Evolutionary conservation across 2,888 invertebrate genomes (phyloP).

Genomic region (Polydrusus tereticollis): DNA sequence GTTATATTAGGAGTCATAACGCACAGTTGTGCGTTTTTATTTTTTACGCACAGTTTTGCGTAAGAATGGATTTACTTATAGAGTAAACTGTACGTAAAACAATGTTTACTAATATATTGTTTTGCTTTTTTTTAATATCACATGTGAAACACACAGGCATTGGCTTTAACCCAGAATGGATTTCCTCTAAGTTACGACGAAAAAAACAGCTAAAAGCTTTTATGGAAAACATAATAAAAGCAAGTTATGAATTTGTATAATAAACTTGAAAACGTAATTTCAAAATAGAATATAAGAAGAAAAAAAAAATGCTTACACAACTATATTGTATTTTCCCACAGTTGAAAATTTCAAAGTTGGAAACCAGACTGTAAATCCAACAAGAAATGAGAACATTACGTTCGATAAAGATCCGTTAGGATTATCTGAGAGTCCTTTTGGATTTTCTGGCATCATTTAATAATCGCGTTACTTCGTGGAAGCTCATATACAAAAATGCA

Average conservation of each 20-base stretch:
- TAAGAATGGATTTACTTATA: no score
- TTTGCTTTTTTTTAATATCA: background rate
- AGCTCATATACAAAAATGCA: background rate
- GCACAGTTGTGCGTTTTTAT: no score
- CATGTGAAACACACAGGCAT: conserved; percentile 4
- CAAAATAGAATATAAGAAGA: conserved; percentile 8
- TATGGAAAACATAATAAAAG: conserved; percentile 21
- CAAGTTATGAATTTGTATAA: conserved; percentile 9
- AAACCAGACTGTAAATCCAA: conserved; percentile 32
- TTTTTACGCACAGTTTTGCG: no score
- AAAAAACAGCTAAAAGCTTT: conserved; percentile 11
- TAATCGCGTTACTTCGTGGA: background rate
- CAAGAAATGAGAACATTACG: conserved; percentile 19
- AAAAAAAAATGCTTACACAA: no score
- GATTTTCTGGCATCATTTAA: conserved; percentile 13
- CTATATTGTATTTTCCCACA: background rate
- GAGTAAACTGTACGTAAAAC: no score
- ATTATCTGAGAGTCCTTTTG: background rate
- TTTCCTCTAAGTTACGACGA: conserved; percentile 1
- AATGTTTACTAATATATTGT: background rate
- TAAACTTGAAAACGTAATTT: conserved; percentile 15
- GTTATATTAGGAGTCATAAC: no score
- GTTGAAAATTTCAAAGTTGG: conserved; percentile 13
- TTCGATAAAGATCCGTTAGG: conserved; percentile 26
- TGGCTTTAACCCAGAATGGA: conserved; percentile 22